Percentiles rank a stretch among this genome's conserved stretches.
Evolutionary conservation across 1,140 invertebrate genomes (phyloP).

Genomic region (Pseudomyrmex pallidus): DNA sequence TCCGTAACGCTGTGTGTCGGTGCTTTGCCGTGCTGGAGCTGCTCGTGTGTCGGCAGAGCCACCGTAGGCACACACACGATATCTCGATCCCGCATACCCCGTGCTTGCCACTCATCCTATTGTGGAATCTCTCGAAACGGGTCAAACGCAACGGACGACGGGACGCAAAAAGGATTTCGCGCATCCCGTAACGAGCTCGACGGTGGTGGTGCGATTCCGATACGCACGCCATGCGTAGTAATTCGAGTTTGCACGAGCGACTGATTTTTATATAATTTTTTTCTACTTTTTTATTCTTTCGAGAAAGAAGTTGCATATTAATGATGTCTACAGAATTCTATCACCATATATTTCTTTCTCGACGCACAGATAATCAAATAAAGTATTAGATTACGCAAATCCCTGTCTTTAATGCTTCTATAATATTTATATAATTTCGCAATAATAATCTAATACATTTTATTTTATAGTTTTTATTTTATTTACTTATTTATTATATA

Average conservation of each 20-base stretch:
- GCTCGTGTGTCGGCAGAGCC: slow-evolving; percentile 31
- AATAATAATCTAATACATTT: too few species aligned
- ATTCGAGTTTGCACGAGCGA: slow-evolving; percentile 66
- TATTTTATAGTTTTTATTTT: too few species aligned
- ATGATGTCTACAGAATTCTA: too few species aligned
- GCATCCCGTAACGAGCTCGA: slow-evolving; percentile 63
- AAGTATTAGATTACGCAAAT: too few species aligned
- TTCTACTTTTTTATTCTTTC: too few species aligned
- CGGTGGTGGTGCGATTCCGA: slow-evolving; percentile 67
- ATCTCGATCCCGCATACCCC: slow-evolving; percentile 59
- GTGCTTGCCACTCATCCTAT: slow-evolving; percentile 53
- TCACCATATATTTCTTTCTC: too few species aligned
- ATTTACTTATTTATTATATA: too few species aligned
- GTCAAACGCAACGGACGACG: slow-evolving; percentile 62
- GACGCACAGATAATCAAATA: too few species aligned
- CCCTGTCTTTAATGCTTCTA: too few species aligned
- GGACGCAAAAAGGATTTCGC: slow-evolving; percentile 66
- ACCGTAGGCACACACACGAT: slow-evolving; percentile 56
- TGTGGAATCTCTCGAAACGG: slow-evolving; percentile 60
- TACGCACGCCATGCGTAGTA: slow-evolving; percentile 50
- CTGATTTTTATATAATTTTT: slow-evolving; percentile 32
- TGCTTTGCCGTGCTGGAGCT: slow-evolving; percentile 42
- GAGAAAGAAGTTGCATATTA: too few species aligned
- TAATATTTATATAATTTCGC: too few species aligned
- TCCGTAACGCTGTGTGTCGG: slow-evolving; percentile 45